Evolutionary conservation across 2,113 vertebrate genomes (phyloP), one percentile per base, ranked within the genome.

Genomic region (Siphamia tubifer): DNA sequence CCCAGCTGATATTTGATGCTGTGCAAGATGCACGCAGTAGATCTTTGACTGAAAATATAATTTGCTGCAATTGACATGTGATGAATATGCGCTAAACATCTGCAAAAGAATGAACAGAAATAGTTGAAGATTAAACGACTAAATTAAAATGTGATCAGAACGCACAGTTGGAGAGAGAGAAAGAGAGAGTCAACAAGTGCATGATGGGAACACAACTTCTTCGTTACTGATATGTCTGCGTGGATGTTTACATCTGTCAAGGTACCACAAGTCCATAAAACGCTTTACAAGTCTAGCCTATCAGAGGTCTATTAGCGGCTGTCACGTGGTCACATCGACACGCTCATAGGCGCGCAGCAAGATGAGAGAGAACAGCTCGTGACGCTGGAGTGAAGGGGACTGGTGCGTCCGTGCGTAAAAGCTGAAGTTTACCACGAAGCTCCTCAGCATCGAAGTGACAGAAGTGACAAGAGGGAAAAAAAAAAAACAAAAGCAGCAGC

Each of bases 321-420:
- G 90, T 92, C 90, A 92, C 74, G 76, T 85, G 79, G 38, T 48
- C 48, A 66, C 56, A 47, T 39, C 45, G 45, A 17, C 56, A 11
- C 44, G 5, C 80, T 68, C 77, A 92, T 93, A 89, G 90, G 91
- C 79, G 25, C 87, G 81, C 83, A 85, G 87, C 19, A 21, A 77
- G 75, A 89, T 89, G 67, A 90, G 76, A 90, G 76, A 89, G 68
- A 12, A 52, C 51, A 82, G 85, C 75, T 80, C 65, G 12, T 38
- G 70, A 72, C 76, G 82, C 82, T 85, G 87, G 38, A 83, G 84
- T 63, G 81, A n/a, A n/a, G 70, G 57, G 34, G 53, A 55, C 68
- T 77, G 74, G 43, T 36, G 51, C 52, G 66, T 47, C 62, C 12
- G 47, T 81, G 77, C 74, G 79, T 80, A 84, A 83, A 78, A 80